Evolutionary conservation across 2,888 invertebrate genomes (phyloP), one percentile per base, ranked within the genome.

Genomic region (Eumacrocentrus americanus): DNA sequence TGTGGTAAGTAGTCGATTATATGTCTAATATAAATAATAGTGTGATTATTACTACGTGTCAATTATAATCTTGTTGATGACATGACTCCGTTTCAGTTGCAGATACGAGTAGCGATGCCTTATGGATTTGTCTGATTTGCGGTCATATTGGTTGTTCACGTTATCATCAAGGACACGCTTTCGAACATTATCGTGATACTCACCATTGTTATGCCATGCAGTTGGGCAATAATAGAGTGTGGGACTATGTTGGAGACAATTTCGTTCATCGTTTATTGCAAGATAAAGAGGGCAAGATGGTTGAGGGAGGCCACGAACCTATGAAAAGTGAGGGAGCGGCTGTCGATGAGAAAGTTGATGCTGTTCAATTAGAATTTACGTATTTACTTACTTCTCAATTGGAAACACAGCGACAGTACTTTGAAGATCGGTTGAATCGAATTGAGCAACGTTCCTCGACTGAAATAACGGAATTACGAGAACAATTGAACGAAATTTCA

Each of bases 171-270:
- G 97, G 96, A 0, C 99, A 99, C 82, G 99, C 99, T 0, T 95
- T 94, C 46, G 92, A 94, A 62, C 99, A 99, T 80, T 99, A 94
- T 82, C 85, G 92, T 58, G 92, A 93, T 58, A 97, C 99, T 0
- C 94, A 95, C 70, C 99, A 99, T 81, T 97, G 97, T 14, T 99
- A 96, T 76, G 95, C 98, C 3, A 87, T 99, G 85, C 97, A 99
- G 79, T 83, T 98, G 60, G 98, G 97, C 1, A 95, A 94, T 44
- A 95, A 97, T 76, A 85, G 96, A 52, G 99, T 99, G 0, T 99
- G 99, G 99, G 99, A 99, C 79, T 99, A 99, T 80, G 97, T 97
- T 53, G 98, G 98, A 69, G 96, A 97, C 81, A 95, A 94, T 81
- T 97, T 95, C 83, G 96, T 96, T 6, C 97, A 97, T 83, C 88